Base-by-base conservation (phyloP, 2,888 invertebrate genomes). In the Torymus auratus region DNA sequence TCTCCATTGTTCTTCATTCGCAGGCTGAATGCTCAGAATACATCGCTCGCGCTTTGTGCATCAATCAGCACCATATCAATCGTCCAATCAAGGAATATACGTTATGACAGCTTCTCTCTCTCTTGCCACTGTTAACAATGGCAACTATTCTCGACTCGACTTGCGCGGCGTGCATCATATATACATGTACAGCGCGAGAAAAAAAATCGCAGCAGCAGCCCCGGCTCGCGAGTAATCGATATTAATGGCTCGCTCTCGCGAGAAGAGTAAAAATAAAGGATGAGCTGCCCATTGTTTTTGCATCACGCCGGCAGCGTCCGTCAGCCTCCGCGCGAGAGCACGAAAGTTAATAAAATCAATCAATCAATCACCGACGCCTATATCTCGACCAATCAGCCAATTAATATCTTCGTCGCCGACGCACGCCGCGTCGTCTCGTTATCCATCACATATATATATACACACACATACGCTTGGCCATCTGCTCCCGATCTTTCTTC, bases 261-360 rank as follows among this genome's bases (percentile, higher is more conserved):
- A 41, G 41, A 20, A 14, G 50, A 56, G 55, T 60, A 60, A 52
- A 60, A 65, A 17, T 58, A 67, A 58, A 28, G 14, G 10, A 23
- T 13, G 23, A 41, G 41, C n/a, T n/a, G n/a, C 41, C 68, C 69
- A 80, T 75, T 80, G 80, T 71, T 80, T 74, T 72, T 72, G 75
- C 76, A 72, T 62, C 68, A 62, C 41, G 41, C 41, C 41, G 41
- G 28, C 58, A 17, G 56, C 1, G 41, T 20, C 20, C 68, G 53
- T 62, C 73, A 60, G 41, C 41, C 41, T 55, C 28, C 64, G 53
- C 20, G 10, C 23, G 58, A 65, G 61, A 23, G 60, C 55, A 70
- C 61, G 65, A 81, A 81, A 81, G 74, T 78, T 81, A 81, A 78
- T 78, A 81, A 81, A 67, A 72, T 28, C 74, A 65, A 73, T 71